These are phyloP conservation scores for Globicephala melas DNA, from an alignment of 2,113 vertebrate genomes.

Conservation along the genomic window DNA sequence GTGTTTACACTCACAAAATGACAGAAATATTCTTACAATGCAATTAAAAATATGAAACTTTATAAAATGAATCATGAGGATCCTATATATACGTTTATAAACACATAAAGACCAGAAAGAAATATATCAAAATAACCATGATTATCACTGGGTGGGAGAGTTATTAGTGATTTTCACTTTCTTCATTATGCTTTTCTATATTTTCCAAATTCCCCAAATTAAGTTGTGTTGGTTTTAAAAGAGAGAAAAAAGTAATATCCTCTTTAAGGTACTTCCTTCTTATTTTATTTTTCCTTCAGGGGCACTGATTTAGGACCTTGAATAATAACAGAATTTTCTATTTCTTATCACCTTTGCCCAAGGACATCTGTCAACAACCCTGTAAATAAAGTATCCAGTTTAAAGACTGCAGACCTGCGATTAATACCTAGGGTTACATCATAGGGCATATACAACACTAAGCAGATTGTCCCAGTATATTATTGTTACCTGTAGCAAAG, in stretches of 20 bases:
- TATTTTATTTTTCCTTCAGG: not conserved
- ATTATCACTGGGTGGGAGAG: not conserved
- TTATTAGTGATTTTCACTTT: conserved; percentile 14
- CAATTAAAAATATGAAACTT: not conserved
- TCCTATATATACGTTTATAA: not conserved
- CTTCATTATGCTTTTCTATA: not conserved
- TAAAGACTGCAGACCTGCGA: not conserved
- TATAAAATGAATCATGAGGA: not conserved
- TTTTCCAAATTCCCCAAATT: conserved; percentile 22
- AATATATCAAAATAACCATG: not conserved
- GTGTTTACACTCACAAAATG: not conserved
- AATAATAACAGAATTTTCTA: not conserved
- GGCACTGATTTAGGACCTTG: not conserved
- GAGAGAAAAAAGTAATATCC: not conserved
- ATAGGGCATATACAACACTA: not conserved
- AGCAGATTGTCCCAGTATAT: not conserved
- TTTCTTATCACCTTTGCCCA: not conserved
- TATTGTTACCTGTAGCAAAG: not conserved
- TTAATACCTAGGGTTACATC: not conserved
- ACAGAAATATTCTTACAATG: not conserved
- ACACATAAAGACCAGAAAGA: not conserved
- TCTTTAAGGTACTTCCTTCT: not conserved
- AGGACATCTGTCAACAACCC: not conserved
- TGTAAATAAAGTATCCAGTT: not conserved
- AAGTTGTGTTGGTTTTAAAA: conserved; percentile 22